Percentiles rank a stretch among this genome's conserved stretches.
Evolutionary conservation across 2,797 vertebrate species (phyloP).

Genomic region (Sebastiscus tertius): DNA sequence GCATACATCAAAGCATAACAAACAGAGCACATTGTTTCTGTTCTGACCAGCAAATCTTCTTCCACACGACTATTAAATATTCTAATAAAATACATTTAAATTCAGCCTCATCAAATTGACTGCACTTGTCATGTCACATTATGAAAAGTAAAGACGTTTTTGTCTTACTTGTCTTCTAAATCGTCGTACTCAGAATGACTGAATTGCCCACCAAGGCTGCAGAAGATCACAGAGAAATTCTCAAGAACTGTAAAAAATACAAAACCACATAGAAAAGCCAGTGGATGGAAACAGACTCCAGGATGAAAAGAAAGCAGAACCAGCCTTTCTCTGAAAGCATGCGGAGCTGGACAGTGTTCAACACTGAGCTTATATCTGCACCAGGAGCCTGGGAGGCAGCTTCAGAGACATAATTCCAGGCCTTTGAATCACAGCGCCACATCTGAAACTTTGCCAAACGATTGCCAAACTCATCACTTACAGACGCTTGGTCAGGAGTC

Average conservation of each 20-base stretch:
- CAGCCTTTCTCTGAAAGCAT: background rate
- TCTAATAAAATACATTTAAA: background rate
- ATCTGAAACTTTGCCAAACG: background rate
- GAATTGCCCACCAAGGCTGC: background rate
- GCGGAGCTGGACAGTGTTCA: background rate
- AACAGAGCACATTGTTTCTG: background rate
- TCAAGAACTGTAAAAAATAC: background rate
- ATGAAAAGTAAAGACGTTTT: background rate
- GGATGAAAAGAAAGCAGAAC: background rate
- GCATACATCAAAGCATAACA: background rate
- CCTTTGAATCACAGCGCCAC: background rate
- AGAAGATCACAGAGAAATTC: background rate
- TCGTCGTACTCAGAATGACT: background rate
- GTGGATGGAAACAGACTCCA: background rate
- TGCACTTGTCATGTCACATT: background rate
- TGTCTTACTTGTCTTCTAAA: background rate
- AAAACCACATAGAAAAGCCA: background rate
- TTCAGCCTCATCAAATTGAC: background rate
- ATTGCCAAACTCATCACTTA: background rate
- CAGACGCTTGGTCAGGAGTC: background rate
- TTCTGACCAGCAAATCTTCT: background rate
- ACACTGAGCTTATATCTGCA: background rate
- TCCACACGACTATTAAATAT: background rate
- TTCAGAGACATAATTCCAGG: background rate
- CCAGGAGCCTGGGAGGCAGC: background rate